Conservation (phyloP, 1,140 invertebrate species). For the Mercenaria mercenaria region DNA sequence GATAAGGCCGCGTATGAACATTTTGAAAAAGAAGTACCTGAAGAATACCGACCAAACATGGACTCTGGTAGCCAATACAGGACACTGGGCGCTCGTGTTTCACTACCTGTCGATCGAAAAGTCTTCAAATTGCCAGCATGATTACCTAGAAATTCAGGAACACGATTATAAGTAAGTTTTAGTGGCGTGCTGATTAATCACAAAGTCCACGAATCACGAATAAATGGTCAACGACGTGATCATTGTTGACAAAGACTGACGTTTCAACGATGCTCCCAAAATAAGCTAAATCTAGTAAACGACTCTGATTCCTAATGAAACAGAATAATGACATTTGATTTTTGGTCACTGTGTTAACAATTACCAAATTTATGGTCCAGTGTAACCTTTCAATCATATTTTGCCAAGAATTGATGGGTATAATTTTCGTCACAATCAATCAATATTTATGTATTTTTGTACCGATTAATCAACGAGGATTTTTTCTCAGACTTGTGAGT, state of each 20-base stretch:
- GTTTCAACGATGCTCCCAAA: no score
- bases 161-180: background rate
- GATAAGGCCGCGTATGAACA: constrained; percentile 3
- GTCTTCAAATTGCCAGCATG: background rate
- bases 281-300: background rate
- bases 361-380: no score
- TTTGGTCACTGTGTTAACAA: no score
- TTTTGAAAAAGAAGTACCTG: constrained; percentile 8
- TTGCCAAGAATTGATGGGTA: no score
- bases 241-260: background rate
- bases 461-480: no score
- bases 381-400: no score
- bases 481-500: no score
- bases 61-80: background rate
- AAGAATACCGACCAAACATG: constrained; percentile 43
- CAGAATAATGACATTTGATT: no score
- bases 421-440: no score
- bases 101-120: constrained; percentile 19
- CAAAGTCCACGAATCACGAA: background rate
- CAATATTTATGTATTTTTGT: no score
- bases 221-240: background rate
- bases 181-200: background rate
- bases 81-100: constrained; percentile 46
- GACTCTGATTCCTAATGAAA: no score
- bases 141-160: constrained; percentile 43